Evolutionary conservation across 1,140 invertebrate genomes (phyloP).

Genomic region (Dreissena rostriformis): DNA sequence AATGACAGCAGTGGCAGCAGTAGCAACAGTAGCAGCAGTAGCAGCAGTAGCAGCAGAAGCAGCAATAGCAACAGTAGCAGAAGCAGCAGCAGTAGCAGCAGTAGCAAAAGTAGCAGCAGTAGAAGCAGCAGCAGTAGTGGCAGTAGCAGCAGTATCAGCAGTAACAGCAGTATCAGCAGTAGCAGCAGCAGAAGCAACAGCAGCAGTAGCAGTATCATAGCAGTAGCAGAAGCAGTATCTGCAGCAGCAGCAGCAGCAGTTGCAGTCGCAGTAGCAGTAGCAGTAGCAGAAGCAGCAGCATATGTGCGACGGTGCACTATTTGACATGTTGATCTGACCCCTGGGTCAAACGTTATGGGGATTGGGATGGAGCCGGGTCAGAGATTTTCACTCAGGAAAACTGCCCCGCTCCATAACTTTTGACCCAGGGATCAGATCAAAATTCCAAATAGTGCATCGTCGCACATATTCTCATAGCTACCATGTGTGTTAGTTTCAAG

Average conservation of each 20-base stretch:
- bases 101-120: slow-evolving; percentile 31
- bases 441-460: no score
- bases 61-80: slow-evolving; percentile 12
- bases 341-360: no score
- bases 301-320: no score
- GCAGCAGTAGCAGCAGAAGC: slow-evolving; percentile 9
- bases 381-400: no score
- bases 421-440: no score
- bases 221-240: slow-evolving; percentile 41
- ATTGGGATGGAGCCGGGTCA: no score
- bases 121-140: slow-evolving; percentile 41
- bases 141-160: slow-evolving; percentile 31
- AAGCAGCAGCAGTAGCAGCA: slow-evolving; percentile 6
- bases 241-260: slow-evolving; percentile 17
- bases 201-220: slow-evolving; percentile 27
- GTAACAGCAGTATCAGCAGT: slow-evolving; percentile 44
- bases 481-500: no score
- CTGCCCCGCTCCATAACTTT: no score
- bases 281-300: slow-evolving; percentile 37
- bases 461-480: no score
- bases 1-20: slow-evolving; percentile 25
- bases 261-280: slow-evolving; percentile 21
- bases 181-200: slow-evolving; percentile 38
- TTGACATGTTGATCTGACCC: no score
- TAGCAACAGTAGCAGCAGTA: slow-evolving; percentile 15